Evolutionary conservation across 2,888 invertebrate genomes (phyloP).

Genomic region (Drosophila anomelani): DNA sequence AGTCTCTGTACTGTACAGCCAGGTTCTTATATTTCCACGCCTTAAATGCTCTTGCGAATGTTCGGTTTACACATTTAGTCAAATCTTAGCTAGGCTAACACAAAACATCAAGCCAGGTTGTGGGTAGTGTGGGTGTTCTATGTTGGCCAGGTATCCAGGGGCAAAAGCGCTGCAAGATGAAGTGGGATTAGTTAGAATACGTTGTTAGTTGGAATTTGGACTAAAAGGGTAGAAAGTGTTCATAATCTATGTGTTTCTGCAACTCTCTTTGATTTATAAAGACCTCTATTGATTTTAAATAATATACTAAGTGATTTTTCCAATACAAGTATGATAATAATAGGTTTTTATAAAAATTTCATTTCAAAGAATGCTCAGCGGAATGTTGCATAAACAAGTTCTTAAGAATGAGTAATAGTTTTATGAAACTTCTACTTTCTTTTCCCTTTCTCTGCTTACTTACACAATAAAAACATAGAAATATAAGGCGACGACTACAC

Average conservation of each 20-base stretch:
- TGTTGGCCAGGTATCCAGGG: constrained; percentile 40
- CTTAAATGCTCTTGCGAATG: constrained; percentile 78
- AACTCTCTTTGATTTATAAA: too few species aligned
- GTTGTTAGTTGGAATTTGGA: background rate
- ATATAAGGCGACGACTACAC: constrained; percentile 67
- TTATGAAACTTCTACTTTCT: too few species aligned
- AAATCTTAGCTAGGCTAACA: constrained; percentile 55
- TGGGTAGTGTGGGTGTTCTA: constrained; percentile 23
- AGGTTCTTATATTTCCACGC: constrained; percentile 79
- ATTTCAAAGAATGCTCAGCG: background rate
- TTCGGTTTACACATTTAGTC: constrained; percentile 53
- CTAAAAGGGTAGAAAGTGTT: background rate
- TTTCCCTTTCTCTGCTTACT: constrained; percentile 31
- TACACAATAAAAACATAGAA: constrained; percentile 70
- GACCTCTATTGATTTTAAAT: too few species aligned
- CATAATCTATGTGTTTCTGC: too few species aligned
- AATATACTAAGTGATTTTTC: background rate
- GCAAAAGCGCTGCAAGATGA: constrained; percentile 51
- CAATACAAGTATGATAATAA: background rate
- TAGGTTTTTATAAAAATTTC: background rate
- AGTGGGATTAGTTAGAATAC: background rate
- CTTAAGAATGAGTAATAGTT: background rate
- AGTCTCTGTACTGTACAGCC: constrained; percentile 59
- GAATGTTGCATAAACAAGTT: constrained; percentile 3
- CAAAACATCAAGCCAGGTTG: constrained; percentile 49